Base-by-base conservation (phyloP, 2,113 vertebrate species). In the Columba janthina region DNA sequence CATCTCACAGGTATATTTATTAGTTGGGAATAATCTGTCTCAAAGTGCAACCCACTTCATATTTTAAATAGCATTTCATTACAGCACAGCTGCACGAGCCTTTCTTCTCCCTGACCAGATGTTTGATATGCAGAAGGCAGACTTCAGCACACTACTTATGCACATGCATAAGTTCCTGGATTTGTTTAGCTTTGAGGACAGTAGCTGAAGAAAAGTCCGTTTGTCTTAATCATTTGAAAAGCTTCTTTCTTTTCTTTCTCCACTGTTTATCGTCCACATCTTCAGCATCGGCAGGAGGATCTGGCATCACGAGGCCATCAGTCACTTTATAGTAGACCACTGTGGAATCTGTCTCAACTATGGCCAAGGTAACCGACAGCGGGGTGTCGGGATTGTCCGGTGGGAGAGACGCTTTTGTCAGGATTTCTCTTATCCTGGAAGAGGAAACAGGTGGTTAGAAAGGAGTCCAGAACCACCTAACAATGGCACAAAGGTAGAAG, bases 281-380 rank as follows among this genome's bases (percentile, higher is more conserved):
- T 89, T 97, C 93, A 1, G 88, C 96, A 74, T 98, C 96, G 2
- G 96, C 98, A 16, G 99, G 99, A 65, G 98, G 98, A 56, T 99
- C 99, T 12, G 99, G 99, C 31, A 98, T 98, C 94, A 99, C 97
- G 94, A 99, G 97, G 54, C 99, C 99, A n/a, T 99, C 98, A 3
- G 98, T 99, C 86, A 99, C 97, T 97, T 98, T 99, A 94, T 99
- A 99, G 89, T 99, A 99, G 79, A 99, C 99, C 67, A 99, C 97
- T 22, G 99, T 99, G 91, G 99, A 99, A 94, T 99, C 99, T 1
- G 99, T 98, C 31, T 99, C 99, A 88, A 99, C 99, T 32, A 98
- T 98, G 56, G 99, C 99, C 97, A 99, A 87, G 32, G 97, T 98
- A 69, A 98, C 96, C 13, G 98, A 98, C 95, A 97, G 94, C 0